A percentile compares a stretch with the other conserved stretches of the same genome.
phyloP scores from a whole-genome alignment of 2,797 vertebrate species.

The Gambelia wislizenii region DNA sequence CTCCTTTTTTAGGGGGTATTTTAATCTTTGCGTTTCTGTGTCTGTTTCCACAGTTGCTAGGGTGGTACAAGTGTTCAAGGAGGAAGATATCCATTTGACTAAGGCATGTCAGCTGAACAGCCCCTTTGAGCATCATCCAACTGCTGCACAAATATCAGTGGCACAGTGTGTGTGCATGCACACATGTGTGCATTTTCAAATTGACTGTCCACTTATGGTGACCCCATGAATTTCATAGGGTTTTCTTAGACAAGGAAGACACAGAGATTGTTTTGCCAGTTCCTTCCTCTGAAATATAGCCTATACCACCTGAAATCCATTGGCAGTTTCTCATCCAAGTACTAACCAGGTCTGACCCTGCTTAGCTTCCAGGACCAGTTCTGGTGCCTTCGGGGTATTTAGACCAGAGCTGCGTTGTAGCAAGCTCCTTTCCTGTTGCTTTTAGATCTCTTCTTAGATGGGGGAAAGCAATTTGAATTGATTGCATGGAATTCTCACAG shows the following conservation, averaged over 20 bases:
- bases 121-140: conserved; percentile 7
- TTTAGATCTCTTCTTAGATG: conserved; percentile 24
- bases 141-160: conserved; percentile 15
- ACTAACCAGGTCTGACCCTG: no score
- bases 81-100: conserved; percentile 42
- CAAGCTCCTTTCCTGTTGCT: conserved; percentile 14
- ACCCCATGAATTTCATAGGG: no score
- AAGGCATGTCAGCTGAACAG: conserved; percentile 31
- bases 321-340: no score
- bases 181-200: no score
- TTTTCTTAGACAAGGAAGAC: no score
- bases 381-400: no score
- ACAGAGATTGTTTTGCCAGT: no score
- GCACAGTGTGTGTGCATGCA: neutral
- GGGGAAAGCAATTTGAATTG: neutral
- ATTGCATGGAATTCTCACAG: neutral
- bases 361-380: no score
- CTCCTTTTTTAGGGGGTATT: conserved; percentile 22
- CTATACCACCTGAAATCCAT: no score
- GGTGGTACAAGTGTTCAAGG: conserved; percentile 35
- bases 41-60: conserved; percentile 60
- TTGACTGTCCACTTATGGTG: no score
- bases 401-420: neutral
- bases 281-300: no score
- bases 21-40: conserved; percentile 51